Evolutionary conservation across 1,140 invertebrate species (phyloP), one percentile per base, ranked within the genome.

Genomic region (Drosophila navojoa): DNA sequence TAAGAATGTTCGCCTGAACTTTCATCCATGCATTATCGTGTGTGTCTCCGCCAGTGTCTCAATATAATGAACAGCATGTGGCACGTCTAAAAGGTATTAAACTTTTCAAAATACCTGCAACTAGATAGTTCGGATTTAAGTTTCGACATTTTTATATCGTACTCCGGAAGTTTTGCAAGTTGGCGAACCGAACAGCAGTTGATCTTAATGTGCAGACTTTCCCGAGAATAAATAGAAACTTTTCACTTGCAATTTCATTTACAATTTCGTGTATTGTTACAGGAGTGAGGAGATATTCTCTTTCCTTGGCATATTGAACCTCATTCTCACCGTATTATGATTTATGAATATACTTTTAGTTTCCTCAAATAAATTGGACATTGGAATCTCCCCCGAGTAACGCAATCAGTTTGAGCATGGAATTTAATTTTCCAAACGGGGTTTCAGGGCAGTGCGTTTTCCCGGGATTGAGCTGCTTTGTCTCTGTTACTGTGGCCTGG

Each of bases 351-450:
- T 68, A 74, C 60, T 79, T 58, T 22, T 42, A 38, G 42, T 27
- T 50, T 74, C 40, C 53, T 22, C 42, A 35, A 40, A 68, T 57
- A 60, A 55, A 58, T 63, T 50, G 58, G 49, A 27, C 69, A 64
- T 55, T 55, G 79, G 61, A 64, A 57, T 35, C 66, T 73, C 81
- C 69, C 70, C 68, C 64, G 59, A 19, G 84, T 76, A 89, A 77
- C 73, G 86, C 82, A 87, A 87, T 87, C 76, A 89, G 72, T 19
- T 72, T 61, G 50, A 35, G 61, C 68, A 70, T 62, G 70, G 67
- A 86, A 87, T 87, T 87, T 79, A 87, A 82, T 87, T 68, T 87
- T 45, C 67, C 64, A 79, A 68, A 70, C 58, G 66, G 77, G 77
- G 77, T 74, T 82, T 76, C 54, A 6, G 55, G 57, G 38, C 32